Evolutionary conservation across 2,888 invertebrate genomes (phyloP).

Genomic region (Drosophila pegasa): DNA sequence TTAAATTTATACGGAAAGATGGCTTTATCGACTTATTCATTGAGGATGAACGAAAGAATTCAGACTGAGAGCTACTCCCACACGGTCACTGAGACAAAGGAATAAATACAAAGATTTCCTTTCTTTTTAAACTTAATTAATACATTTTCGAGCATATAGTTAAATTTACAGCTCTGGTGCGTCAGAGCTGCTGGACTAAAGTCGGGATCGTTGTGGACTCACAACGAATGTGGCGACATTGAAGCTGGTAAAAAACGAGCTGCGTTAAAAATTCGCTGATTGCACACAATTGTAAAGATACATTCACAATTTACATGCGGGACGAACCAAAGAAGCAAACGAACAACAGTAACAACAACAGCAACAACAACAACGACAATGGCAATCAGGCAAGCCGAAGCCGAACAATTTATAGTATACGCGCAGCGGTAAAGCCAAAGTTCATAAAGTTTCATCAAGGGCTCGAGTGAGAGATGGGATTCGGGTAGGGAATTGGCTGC

Average conservation of each 20-base stretch:
- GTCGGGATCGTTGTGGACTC: slow-evolving; percentile 6
- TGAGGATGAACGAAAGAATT: not conserved
- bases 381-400: slow-evolving; percentile 65
- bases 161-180: slow-evolving; percentile 63
- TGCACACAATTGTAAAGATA: slow-evolving; percentile 70
- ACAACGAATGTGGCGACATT: slow-evolving; percentile 12
- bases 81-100: not conserved
- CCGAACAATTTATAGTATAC: slow-evolving; percentile 70
- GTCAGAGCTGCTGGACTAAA: slow-evolving; percentile 38
- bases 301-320: slow-evolving; percentile 72
- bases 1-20: not conserved
- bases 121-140: slow-evolving; percentile 77
- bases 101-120: not conserved
- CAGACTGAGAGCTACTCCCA: not conserved
- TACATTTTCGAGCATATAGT: slow-evolving; percentile 72
- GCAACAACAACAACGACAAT: slow-evolving; percentile 29
- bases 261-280: slow-evolving; percentile 81
- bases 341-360: slow-evolving; percentile 29
- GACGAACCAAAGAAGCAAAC: not conserved
- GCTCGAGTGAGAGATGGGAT: slow-evolving; percentile 19
- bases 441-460: slow-evolving; percentile 78
- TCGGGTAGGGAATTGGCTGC: slow-evolving; percentile 6
- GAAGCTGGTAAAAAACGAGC: slow-evolving; percentile 61
- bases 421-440: slow-evolving; percentile 64
- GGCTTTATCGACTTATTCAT: not conserved